phyloP scores from a whole-genome alignment of 2,888 invertebrate genomes.

The Toxonevra muliebris region DNA sequence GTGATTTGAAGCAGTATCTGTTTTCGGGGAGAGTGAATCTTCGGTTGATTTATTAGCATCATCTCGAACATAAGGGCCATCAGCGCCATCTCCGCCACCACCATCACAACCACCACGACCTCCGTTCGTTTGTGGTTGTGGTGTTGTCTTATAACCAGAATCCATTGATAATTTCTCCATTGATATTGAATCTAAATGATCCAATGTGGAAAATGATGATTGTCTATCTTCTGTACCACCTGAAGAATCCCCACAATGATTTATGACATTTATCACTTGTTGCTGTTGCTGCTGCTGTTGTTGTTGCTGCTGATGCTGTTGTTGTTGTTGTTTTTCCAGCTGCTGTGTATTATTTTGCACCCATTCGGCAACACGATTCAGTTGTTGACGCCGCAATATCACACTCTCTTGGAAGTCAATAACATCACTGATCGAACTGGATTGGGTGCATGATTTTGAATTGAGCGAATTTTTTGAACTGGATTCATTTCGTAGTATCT shows the following conservation, averaged over 20 bases:
- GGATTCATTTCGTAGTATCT: conserved; percentile 40
- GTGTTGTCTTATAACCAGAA: conserved; percentile 62
- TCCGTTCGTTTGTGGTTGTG: conserved; percentile 54
- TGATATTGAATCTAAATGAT: conserved; percentile 60
- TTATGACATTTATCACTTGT: conserved; percentile 29
- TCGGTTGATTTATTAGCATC: conserved; percentile 52
- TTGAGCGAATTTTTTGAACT: conserved; percentile 58
- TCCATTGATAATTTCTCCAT: conserved; percentile 62
- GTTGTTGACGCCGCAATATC: conserved; percentile 70
- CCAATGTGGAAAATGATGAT: conserved; percentile 55
- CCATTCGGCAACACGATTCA: conserved; percentile 80
- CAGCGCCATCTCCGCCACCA: not conserved
- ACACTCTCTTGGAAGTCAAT: conserved; percentile 65
- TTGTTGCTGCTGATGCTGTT: conserved; percentile 35
- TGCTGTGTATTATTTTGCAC: conserved; percentile 73
- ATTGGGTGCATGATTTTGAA: conserved; percentile 53
- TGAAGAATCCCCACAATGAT: conserved; percentile 44
- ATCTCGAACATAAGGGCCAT: conserved; percentile 37
- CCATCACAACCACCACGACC: conserved; percentile 41
- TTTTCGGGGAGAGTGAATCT: conserved; percentile 57
- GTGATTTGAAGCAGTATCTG: conserved; percentile 47
- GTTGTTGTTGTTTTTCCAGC: conserved; percentile 57
- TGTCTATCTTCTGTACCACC: conserved; percentile 53
- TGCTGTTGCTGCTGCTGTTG: conserved; percentile 34
- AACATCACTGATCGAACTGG: conserved; percentile 61